Evolutionary conservation across 2,797 vertebrate genomes (phyloP), one percentile per base, ranked within the genome.

Genomic region (Peromyscus attwateri): DNA sequence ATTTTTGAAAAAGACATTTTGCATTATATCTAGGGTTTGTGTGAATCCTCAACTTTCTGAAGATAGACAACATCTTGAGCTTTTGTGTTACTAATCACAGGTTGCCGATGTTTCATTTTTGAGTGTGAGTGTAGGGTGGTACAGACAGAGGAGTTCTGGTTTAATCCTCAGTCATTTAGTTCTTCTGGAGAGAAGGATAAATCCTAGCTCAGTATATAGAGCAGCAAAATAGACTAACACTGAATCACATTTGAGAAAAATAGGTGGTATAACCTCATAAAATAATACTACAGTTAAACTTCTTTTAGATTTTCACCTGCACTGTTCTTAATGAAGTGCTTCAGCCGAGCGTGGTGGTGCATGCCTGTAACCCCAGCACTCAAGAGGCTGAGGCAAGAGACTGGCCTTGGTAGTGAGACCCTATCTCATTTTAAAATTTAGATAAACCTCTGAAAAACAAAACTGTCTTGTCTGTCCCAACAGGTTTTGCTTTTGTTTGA

Each of bases 51-150:
- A 84, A 66, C 77, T 95, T 96, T 91, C 97, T 97, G 95, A 96
- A 96, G 97, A 95, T 93, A 97, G 91, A 80, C 94, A 76, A 92
- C 89, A 90, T 95, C 95, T 82, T 91, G 91, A 97, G 89, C 88
- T 43, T 79, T 62, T 49, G 49, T 90, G 73, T 95, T 94, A 76
- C 77, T 96, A 83, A 94, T 88, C 87, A 95, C 73, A 73, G 70
- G 57, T 89, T 49, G 19, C 49, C 40, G 81, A 71, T 92, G 82
- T 95, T 96, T 97, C 85, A 77, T 89, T 94, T 96, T 95, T 97
- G 79, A 95, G 46, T 83, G 25, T 96, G 83, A 95, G n/a, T 52
- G 2, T 89, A 17, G 82, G 64, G 34, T 77, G 82, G 62, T 94
- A 62, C 66, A 94, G 55, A 94, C 68, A 83, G 76, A 89, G 87